phyloP scores from a whole-genome alignment of 2,888 invertebrate species.

The Agriopis aurantiaria region DNA sequence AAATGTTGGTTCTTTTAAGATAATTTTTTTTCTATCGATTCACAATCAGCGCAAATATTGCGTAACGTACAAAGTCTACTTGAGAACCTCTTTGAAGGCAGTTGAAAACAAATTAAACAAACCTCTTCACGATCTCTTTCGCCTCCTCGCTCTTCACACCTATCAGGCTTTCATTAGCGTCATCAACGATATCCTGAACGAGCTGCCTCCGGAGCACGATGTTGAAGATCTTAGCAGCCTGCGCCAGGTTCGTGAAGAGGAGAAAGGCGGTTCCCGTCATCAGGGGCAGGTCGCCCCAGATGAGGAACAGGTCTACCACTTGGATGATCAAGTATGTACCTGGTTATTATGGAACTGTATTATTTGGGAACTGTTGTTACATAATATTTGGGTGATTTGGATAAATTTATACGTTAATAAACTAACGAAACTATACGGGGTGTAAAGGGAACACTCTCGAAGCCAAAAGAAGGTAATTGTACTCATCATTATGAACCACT shows the following conservation, averaged over 20 bases:
- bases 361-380: neutral
- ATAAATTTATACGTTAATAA: too few species aligned
- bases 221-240: conserved; percentile 73
- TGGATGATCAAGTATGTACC: conserved; percentile 79
- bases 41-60: too few species aligned
- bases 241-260: conserved; percentile 79
- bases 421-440: too few species aligned
- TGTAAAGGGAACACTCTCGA: too few species aligned
- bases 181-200: conserved; percentile 62
- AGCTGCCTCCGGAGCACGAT: conserved; percentile 56
- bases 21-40: too few species aligned
- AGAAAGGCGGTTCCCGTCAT: conserved; percentile 80
- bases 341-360: conserved; percentile 44
- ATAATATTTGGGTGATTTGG: too few species aligned
- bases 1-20: too few species aligned
- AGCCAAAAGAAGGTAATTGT: too few species aligned
- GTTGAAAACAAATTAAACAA: neutral
- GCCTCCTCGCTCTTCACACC: conserved; percentile 54
- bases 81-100: neutral
- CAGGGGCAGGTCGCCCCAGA: conserved; percentile 78
- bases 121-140: conserved; percentile 67
- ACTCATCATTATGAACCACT: too few species aligned
- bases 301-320: conserved; percentile 74
- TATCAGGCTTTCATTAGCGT: conserved; percentile 58
- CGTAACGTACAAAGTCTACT: too few species aligned